Percentiles rank a stretch among this genome's conserved stretches.
Evolutionary conservation across 2,113 vertebrate species (phyloP).

Genomic region (Amphiprion ocellaris): DNA sequence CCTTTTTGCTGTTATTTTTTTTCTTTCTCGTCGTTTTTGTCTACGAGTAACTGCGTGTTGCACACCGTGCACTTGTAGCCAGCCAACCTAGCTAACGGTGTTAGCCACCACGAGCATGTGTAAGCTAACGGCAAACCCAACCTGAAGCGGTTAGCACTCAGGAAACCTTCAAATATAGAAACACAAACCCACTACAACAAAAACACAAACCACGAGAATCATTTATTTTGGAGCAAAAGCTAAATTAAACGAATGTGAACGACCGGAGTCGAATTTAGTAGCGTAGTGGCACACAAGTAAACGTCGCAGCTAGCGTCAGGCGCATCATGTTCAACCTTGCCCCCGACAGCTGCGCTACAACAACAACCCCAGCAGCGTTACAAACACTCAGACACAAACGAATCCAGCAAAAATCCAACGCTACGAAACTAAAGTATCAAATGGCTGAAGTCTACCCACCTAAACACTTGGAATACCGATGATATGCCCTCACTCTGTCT

Average conservation of each 20-base stretch:
- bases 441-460: slow-evolving; percentile 60
- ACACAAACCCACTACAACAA: background rate
- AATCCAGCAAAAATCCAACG: background rate
- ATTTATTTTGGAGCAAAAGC: rapidly evolving
- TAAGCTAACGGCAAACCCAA: slow-evolving; percentile 8
- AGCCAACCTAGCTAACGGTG: slow-evolving; percentile 24
- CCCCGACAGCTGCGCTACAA: background rate
- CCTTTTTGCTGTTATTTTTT: background rate
- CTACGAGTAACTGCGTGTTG: background rate
- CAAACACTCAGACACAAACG: background rate
- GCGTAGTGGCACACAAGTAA: background rate
- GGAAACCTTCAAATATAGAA: rapidly evolving
- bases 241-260: background rate
- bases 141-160: background rate
- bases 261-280: background rate
- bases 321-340: slow-evolving; percentile 17
- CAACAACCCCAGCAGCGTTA: background rate
- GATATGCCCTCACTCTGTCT: slow-evolving; percentile 59
- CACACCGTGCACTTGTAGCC: slow-evolving; percentile 25
- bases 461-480: slow-evolving; percentile 47
- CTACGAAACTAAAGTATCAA: too few species aligned
- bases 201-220: rapidly evolving
- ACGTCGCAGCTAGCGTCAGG: slow-evolving; percentile 12
- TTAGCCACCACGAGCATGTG: slow-evolving; percentile 34
- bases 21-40: background rate